Evolutionary conservation across 2,797 vertebrate genomes (phyloP).

Genomic region (Heliangelus exortis): DNA sequence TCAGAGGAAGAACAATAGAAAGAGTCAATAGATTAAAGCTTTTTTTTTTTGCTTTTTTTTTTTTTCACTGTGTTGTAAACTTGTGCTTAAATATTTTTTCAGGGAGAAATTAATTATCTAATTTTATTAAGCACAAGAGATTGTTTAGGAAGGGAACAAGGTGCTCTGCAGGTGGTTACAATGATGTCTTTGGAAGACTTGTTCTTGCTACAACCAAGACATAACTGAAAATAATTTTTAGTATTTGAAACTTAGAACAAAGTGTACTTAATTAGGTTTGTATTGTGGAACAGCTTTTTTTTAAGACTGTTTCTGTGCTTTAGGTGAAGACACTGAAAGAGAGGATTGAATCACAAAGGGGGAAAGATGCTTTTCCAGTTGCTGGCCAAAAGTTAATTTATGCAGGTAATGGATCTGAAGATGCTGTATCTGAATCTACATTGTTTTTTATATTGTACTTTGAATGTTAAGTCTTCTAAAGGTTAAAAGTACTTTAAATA

Average conservation of each 20-base stretch:
- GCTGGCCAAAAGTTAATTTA: slow-evolving; percentile 95
- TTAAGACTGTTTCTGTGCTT: slow-evolving; percentile 43
- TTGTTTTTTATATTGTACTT: not conserved
- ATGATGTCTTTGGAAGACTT: not conserved
- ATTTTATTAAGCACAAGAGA: not conserved
- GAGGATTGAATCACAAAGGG: slow-evolving; percentile 93
- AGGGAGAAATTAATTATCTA: not conserved
- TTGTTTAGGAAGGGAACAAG: not conserved
- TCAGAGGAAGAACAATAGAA: not conserved
- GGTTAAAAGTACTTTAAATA: not conserved
- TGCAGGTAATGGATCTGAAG: slow-evolving; percentile 84
- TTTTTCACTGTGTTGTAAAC: not conserved
- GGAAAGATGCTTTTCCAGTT: slow-evolving; percentile 91
- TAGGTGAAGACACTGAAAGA: slow-evolving; percentile 94
- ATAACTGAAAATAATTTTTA: not conserved
- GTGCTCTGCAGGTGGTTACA: not conserved
- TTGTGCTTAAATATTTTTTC: not conserved
- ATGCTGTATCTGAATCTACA: not conserved
- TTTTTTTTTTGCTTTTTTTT: no score
- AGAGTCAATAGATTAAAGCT: not conserved
- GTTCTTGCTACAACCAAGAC: not conserved
- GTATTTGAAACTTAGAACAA: not conserved
- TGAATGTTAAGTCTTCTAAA: not conserved
- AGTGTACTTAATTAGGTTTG: not conserved
- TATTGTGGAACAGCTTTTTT: not conserved